These are phyloP conservation scores for Scomber colias DNA, from an alignment of 2,113 vertebrate species.

Conservation along the genomic window DNA sequence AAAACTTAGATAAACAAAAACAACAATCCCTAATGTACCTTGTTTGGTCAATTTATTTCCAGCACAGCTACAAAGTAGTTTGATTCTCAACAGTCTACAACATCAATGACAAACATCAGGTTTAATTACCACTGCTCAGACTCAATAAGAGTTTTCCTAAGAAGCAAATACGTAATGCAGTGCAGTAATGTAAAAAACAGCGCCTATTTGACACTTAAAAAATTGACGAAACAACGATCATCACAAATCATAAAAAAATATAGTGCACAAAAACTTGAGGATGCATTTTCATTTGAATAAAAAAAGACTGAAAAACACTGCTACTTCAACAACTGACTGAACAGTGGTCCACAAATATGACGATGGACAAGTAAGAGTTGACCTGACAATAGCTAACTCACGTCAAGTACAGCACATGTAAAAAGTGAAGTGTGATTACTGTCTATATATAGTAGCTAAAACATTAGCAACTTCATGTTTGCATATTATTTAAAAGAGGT, in stretches of 20 bases:
- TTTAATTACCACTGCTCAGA: neutral
- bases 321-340: neutral
- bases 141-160: neutral
- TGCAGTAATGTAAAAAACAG: too few species aligned
- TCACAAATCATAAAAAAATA: too few species aligned
- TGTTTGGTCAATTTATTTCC: too few species aligned
- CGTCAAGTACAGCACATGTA: neutral
- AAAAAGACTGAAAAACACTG: neutral
- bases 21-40: too few species aligned
- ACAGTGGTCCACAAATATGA: constrained; percentile 22
- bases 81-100: neutral
- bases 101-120: neutral
- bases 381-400: constrained; percentile 37
- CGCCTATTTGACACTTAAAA: too few species aligned
- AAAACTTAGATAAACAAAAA: neutral
- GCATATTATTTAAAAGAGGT: neutral
- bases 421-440: neutral
- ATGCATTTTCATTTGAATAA: constrained; percentile 7
- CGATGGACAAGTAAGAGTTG: constrained; percentile 43
- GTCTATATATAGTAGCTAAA: neutral
- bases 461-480: neutral
- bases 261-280: neutral
- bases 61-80: too few species aligned
- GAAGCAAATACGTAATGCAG: too few species aligned
- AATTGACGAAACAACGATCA: too few species aligned